Conservation (phyloP, 2,113 vertebrate genomes). For the Gnathonemus longibarbis region DNA sequence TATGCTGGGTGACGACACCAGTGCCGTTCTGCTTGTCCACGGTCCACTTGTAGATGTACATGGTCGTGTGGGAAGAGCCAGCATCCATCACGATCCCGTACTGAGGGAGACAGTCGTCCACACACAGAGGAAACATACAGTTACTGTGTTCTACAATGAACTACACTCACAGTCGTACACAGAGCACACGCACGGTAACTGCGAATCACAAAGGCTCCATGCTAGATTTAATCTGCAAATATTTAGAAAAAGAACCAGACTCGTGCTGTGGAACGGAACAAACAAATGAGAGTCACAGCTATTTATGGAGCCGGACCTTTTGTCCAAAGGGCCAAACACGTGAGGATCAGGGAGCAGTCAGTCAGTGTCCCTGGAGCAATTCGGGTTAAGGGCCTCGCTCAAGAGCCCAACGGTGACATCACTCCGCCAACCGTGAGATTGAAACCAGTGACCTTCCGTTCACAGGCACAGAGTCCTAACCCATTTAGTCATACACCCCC, state of each 20-base stretch:
- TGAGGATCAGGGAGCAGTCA: not conserved
- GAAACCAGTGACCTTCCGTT: not conserved
- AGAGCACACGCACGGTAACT: not conserved
- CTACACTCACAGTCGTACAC: not conserved
- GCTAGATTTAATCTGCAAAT: not conserved
- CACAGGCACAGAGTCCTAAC: not conserved
- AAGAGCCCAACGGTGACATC: not conserved
- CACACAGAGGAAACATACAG: not conserved
- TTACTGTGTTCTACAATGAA: not conserved
- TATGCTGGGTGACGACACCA: constrained; percentile 72
- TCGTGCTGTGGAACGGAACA: not conserved
- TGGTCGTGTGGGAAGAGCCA: constrained; percentile 77
- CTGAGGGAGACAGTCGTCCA: constrained; percentile 43
- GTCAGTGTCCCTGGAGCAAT: not conserved
- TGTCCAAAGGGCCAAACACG: not conserved
- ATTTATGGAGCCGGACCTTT: not conserved
- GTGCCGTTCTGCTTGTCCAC: constrained; percentile 77
- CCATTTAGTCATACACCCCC: not conserved
- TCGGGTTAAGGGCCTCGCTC: not conserved
- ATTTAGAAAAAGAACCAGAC: not conserved
- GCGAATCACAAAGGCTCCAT: not conserved
- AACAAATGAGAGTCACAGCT: not conserved
- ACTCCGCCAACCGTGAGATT: not conserved
- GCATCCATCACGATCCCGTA: constrained; percentile 84
- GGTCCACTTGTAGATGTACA: constrained; percentile 79